phyloP scores from a whole-genome alignment of 2,888 invertebrate species.

The Epistrophe grossulariae region DNA sequence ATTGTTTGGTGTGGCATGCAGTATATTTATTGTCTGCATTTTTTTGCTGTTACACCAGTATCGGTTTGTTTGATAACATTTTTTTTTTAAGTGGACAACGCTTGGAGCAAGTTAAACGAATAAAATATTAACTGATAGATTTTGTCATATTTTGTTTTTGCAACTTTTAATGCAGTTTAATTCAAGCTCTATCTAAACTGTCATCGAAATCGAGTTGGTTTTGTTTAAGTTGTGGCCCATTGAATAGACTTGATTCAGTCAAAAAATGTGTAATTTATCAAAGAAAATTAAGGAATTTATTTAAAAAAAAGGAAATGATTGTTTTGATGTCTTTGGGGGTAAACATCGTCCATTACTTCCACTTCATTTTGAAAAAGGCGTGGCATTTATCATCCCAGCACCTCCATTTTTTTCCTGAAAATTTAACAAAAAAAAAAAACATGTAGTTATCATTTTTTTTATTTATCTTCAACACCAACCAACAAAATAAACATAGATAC shows the following conservation, averaged over 20 bases:
- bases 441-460: not conserved
- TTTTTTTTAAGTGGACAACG: not conserved
- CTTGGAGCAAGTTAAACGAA: not conserved
- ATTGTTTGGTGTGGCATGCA: constrained; percentile 16
- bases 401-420: constrained; percentile 17
- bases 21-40: constrained; percentile 35
- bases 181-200: not conserved
- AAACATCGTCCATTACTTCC: not conserved
- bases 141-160: not conserved
- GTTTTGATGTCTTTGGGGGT: no score
- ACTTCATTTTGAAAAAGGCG: constrained; percentile 3
- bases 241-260: not conserved
- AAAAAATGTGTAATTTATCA: not conserved
- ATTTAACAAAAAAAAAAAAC: not conserved
- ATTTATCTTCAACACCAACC: not conserved
- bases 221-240: not conserved
- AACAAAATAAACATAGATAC: not conserved
- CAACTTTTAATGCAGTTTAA: not conserved
- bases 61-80: constrained; percentile 7
- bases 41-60: not conserved
- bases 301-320: not conserved
- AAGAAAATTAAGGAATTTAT: not conserved
- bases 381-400: constrained; percentile 15
- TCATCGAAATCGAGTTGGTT: constrained; percentile 25
- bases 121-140: not conserved